Evolutionary conservation across 2,797 vertebrate species (phyloP), one percentile per base, ranked within the genome.

Genomic region (Typhlichthys eigenmanni): DNA sequence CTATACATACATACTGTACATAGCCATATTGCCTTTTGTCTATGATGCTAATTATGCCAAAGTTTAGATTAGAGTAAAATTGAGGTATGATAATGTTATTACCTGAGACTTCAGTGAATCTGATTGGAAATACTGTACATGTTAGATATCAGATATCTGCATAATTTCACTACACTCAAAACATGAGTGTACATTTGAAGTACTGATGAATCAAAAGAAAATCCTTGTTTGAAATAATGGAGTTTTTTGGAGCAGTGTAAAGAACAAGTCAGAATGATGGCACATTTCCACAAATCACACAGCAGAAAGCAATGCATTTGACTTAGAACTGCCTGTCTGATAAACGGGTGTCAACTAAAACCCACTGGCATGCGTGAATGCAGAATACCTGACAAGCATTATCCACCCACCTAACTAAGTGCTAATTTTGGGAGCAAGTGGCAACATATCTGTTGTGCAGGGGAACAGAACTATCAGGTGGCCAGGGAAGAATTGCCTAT

Each of bases 381-480:
- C 60, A 62, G 45, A 43, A 13, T 1, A 47, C 71, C 73, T 75
- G 73, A 73, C 66, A 63, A 47, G 0, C 19, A 50, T 63, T 62
- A 69, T 69, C 73, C 69, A 0, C 72, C 65, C 68, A 73, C 68
- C 53, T 71, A 67, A 84, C 81, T 80, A 70, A 69, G 68, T n/a
- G 1, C 56, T 80, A 53, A 78, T 79, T 73, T 66, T 65, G 43
- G 64, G 75, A 50, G 4, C 34, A 51, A 72, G 56, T 74, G 34
- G 34, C 34, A 38, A 38, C 34, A 38, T 38, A 38, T 63, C 69
- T 80, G 68, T 83, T 63, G 72, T 75, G 74, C 76, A 58, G 64
- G 78, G 68, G 70, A 76, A 71, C 57, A 70, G 69, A 83, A 72
- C 75, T 78, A 69, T 75, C 84, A 74, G 85, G 76, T 62, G 78